Base-by-base conservation (phyloP, 1,140 invertebrate genomes). In the Ganaspis sp. region DNA sequence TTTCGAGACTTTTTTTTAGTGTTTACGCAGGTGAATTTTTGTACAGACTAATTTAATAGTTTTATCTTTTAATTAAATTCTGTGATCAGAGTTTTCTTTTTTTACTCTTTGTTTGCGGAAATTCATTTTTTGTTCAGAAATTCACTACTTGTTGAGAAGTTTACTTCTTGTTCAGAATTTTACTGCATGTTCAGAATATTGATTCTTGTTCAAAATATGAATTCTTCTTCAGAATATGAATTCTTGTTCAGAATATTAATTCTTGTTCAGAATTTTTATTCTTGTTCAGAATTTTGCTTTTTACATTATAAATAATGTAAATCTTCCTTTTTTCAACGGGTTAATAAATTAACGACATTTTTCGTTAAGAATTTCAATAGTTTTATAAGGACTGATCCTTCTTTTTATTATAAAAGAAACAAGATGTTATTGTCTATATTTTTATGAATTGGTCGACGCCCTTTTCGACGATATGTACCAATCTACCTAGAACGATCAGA, bases 21-120 rank as follows among this genome's bases (percentile, higher is more conserved):
- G 42, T 45, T 38, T 38, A 80, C 29, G 26, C 74, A 79, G 19
- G 76, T 12, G 21, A 76, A 53, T 45, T 64, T 9, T 64, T 64
- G 54, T 64, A 64, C 54, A 64, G 21, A 64, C 21, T 64, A 26
- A 26, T 26, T 64, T 64, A 12, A 5, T 9, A 23, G 21, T 26
- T 64, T 64, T 23, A 26, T 23, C 12, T 64, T 64, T 64, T 26
- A n/a, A 64, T 64, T 23, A 29, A 11, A 64, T 29, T 64, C 21
- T 29, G 6, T 23, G 17, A 12, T 45, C 40, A 38, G 17, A 71
- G 17, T 23, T 45, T 70, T 70, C 4, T 21, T 38, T 70, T 26
- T 70, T 17, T 4, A 42, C 40, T 71, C 23, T 17, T 40, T 45
- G 2, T 45, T 15, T 45, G 4, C 12, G 4, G n/a, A 15, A 34